These are phyloP conservation scores for Hypsibius dujardini DNA, from an alignment of 1,140 invertebrate genomes.

Conservation along the genomic window DNA sequence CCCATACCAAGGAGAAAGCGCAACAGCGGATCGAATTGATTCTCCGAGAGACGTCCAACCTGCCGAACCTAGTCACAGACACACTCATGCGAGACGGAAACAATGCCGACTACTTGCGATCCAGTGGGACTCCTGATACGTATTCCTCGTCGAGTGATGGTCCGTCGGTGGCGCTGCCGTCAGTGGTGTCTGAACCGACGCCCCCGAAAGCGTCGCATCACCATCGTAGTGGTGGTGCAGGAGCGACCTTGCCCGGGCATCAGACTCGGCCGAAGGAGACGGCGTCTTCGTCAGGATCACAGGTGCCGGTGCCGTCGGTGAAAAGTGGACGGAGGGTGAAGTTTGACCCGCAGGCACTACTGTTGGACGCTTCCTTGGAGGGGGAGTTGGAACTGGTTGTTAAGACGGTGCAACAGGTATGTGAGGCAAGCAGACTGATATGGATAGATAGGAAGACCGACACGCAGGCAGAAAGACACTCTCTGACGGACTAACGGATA, in stretches of 20 bases:
- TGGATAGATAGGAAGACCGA: too few species aligned
- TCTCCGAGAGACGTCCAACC: slow-evolving; percentile 8
- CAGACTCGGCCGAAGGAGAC: too few species aligned
- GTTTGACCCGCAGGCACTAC: slow-evolving; percentile 85
- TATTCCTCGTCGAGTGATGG: background rate
- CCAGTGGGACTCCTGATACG: background rate
- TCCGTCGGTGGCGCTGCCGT: background rate
- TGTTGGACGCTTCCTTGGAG: slow-evolving; percentile 89
- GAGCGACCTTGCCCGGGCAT: too few species aligned
- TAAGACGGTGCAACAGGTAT: slow-evolving; percentile 79
- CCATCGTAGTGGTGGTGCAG: background rate
- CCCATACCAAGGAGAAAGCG: too few species aligned
- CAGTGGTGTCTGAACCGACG: background rate
- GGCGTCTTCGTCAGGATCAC: too few species aligned
- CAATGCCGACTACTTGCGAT: slow-evolving; percentile 3
- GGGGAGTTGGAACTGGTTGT: slow-evolving; percentile 91
- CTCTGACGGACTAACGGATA: too few species aligned
- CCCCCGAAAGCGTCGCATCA: background rate
- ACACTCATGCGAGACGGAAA: background rate
- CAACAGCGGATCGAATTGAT: background rate
- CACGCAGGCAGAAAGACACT: too few species aligned
- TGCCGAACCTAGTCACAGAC: background rate
- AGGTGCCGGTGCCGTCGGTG: background rate
- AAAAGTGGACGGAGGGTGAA: slow-evolving; percentile 51
- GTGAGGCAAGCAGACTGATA: too few species aligned